Base-by-base conservation (phyloP, 1,140 invertebrate species). In the Copidosoma floridanum region DNA sequence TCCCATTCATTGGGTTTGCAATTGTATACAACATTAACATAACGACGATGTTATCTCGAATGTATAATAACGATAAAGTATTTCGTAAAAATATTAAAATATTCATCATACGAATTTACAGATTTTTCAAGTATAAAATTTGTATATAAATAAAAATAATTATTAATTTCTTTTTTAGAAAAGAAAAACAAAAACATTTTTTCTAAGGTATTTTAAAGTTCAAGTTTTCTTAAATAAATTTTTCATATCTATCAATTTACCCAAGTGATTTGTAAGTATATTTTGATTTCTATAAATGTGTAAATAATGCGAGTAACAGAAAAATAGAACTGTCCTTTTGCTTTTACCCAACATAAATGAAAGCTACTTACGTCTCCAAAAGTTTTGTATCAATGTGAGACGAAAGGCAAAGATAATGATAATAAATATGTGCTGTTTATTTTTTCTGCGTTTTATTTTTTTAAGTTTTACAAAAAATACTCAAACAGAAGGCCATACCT, bases 261-360 rank as follows among this genome's bases (percentile, higher is more conserved):
- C n/a, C n/a, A n/a, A 53, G 48, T 52, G 40, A 52, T 52, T 59
- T 53, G 35, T 51, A 59, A 29, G 54, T 53, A 54, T 46, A 40
- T 53, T 60, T 60, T 53, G n/a, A 60, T 54, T 60, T 47, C 21
- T 60, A 54, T 48, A 43, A 50, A 54, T 32, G 32, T 60, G 57
- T 60, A 60, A 47, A 60, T 60, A 60, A 40, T 60, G 57, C 53
- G 41, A 60, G 57, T 60, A 53, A 54, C 47, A 37, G 12, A 59
- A 44, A 37, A 48, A 27, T 24, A 16, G 23, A 57, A 57, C 43
- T 14, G 51, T 50, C 43, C 23, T 59, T 59, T 44, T 52, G 32
- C 4, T n/a, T n/a, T n/a, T n/a, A n/a, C n/a, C n/a, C n/a, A n/a
- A n/a, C n/a, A n/a, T n/a, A n/a, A n/a, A n/a, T n/a, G n/a, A n/a